Evolutionary conservation across 2,797 vertebrate genomes (phyloP).

Genomic region (Tadarida brasiliensis): DNA sequence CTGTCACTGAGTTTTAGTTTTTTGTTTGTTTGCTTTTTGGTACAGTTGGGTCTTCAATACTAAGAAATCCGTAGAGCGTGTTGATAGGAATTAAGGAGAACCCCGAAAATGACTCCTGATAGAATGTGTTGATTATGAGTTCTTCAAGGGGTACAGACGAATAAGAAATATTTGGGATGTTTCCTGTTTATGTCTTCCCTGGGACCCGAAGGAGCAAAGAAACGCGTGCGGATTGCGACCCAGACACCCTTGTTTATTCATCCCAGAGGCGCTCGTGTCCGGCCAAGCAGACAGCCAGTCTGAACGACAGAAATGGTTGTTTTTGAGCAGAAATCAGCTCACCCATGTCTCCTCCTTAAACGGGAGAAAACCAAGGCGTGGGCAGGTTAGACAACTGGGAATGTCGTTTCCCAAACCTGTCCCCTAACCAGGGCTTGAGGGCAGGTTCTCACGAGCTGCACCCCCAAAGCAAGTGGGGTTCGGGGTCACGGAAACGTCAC

Average conservation of each 20-base stretch:
- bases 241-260: rapidly evolving
- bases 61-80: too few relatives aligned
- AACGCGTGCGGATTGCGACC: too few relatives aligned
- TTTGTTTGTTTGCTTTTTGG: not conserved
- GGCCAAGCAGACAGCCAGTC: not conserved
- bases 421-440: not conserved
- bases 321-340: not conserved
- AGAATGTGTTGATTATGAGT: not conserved
- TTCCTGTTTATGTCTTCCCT: rapidly evolving
- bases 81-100: not conserved
- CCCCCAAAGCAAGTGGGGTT: rapidly evolving
- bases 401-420: too few relatives aligned
- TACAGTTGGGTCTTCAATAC: not conserved
- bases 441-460: rapidly evolving
- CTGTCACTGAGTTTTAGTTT: not conserved
- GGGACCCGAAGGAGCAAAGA: too few relatives aligned
- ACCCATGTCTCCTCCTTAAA: too few relatives aligned
- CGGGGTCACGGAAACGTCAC: rapidly evolving
- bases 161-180: rapidly evolving
- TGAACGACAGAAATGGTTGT: not conserved
- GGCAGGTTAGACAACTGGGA: rapidly evolving
- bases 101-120: not conserved
- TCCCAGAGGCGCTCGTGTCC: too few relatives aligned
- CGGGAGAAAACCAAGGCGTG: not conserved
- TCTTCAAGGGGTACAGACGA: not conserved